A percentile compares a stretch with the other conserved stretches of the same genome.
These are phyloP conservation scores for Elephantulus edwardii DNA, from an alignment of 2,113 vertebrate genomes.

Conservation along the genomic window DNA sequence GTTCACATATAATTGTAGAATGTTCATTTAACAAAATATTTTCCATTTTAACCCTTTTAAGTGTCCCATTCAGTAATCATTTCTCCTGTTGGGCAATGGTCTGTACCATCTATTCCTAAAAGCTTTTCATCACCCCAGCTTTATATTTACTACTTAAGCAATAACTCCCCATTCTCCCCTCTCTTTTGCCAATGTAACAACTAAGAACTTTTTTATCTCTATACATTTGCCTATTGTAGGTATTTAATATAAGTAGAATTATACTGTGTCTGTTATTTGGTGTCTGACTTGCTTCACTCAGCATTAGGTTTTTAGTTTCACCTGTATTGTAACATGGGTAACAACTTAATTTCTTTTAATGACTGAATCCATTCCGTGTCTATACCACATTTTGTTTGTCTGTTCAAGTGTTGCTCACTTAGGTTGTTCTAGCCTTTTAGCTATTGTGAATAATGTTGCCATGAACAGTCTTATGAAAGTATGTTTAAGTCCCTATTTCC, in stretches of 20 bases:
- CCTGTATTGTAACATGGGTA: neutral
- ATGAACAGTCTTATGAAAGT: neutral
- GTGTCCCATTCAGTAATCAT: neutral
- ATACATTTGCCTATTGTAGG: neutral
- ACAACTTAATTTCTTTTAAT: neutral
- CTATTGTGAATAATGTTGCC: neutral
- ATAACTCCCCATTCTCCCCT: neutral
- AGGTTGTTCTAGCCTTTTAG: neutral
- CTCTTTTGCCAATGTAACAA: neutral
- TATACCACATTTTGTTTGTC: neutral
- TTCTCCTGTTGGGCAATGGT: neutral
- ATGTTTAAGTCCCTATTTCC: neutral
- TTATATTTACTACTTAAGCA: neutral
- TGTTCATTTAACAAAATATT: neutral
- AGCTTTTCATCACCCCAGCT: neutral
- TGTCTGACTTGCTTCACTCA: neutral
- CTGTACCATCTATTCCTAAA: neutral
- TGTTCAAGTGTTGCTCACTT: neutral
- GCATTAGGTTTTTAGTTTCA: neutral
- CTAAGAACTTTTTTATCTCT: neutral
- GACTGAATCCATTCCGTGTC: neutral
- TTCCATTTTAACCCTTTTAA: neutral
- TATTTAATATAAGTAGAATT: neutral
- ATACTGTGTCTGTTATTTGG: neutral
- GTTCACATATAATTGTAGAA: neutral